These are phyloP conservation scores for Diceros bicornis DNA, from an alignment of 2,797 vertebrate species.

Conservation along the genomic window DNA sequence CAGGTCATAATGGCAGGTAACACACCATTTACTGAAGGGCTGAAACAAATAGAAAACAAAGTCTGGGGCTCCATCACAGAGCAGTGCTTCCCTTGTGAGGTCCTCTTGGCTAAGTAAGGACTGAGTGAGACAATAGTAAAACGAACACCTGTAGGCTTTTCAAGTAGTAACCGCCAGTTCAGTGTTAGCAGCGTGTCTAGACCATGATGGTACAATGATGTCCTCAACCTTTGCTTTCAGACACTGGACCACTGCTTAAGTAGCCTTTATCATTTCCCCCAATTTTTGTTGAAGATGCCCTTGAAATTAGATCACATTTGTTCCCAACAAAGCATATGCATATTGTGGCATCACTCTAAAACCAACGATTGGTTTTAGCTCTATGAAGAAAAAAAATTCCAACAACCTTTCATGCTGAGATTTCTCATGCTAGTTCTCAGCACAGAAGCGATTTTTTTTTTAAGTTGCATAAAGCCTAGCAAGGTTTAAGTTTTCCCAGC, in stretches of 20 bases:
- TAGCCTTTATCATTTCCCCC: slow-evolving; percentile 56
- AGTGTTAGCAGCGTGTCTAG: slow-evolving; percentile 50
- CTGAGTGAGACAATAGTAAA: slow-evolving; percentile 82
- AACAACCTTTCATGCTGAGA: slow-evolving; percentile 87
- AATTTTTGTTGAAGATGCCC: slow-evolving; percentile 75
- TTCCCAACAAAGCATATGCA: slow-evolving; percentile 77
- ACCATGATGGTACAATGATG: slow-evolving; percentile 67
- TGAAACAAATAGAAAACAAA: slow-evolving; percentile 85
- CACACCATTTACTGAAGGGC: slow-evolving; percentile 68
- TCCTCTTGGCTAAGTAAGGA: slow-evolving; percentile 83
- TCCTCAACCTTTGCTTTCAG: slow-evolving; percentile 74
- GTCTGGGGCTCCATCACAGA: slow-evolving; percentile 80
- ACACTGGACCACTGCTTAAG: slow-evolving; percentile 58
- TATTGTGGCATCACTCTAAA: slow-evolving; percentile 76
- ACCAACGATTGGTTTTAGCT: slow-evolving; percentile 78
- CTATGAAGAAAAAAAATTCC: slow-evolving; percentile 78
- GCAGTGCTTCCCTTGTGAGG: slow-evolving; percentile 81
- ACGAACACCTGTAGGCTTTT: slow-evolving; percentile 80
- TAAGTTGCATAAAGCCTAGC: slow-evolving; percentile 87
- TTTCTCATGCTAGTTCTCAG: slow-evolving; percentile 89
- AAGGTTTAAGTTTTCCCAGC: slow-evolving; percentile 91
- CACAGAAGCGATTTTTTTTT: slow-evolving; percentile 88
- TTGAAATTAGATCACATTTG: slow-evolving; percentile 81
- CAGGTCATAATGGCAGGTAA: slow-evolving; percentile 76
- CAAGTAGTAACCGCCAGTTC: slow-evolving; percentile 78